Percentiles rank a stretch among this genome's conserved stretches.
These are phyloP conservation scores for Calameuta filiformis DNA, from an alignment of 2,888 invertebrate genomes.

Conservation along the genomic window DNA sequence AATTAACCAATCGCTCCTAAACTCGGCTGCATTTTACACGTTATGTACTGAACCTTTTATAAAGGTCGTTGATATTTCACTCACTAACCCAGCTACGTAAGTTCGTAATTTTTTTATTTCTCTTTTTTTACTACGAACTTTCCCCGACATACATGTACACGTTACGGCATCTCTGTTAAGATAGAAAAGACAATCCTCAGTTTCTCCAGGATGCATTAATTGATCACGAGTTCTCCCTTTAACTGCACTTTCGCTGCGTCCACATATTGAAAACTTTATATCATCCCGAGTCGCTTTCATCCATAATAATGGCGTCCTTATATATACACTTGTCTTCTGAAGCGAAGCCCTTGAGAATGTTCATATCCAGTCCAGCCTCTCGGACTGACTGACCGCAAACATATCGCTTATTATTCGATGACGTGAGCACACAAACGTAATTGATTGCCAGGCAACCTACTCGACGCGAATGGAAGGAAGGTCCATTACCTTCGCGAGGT, in stretches of 20 bases:
- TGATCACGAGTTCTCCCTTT: neutral
- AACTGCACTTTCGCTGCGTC: neutral
- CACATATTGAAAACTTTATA: neutral
- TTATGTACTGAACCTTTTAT: neutral
- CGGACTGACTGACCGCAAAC: neutral
- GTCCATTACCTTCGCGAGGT: neutral
- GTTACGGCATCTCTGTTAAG: neutral
- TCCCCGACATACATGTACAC: neutral
- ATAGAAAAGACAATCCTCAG: neutral
- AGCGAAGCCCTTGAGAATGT: neutral
- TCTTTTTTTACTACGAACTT: neutral
- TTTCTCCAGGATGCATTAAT: neutral
- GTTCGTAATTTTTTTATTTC: neutral
- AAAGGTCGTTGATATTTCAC: neutral
- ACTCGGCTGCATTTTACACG: neutral
- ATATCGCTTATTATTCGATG: conserved; percentile 1
- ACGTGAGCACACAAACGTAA: neutral
- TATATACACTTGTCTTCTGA: neutral
- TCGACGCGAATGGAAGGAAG: neutral
- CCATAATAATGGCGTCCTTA: neutral
- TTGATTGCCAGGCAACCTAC: neutral
- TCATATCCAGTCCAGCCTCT: neutral
- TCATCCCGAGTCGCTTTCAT: neutral
- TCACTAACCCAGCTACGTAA: neutral
- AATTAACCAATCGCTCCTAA: neutral